phyloP scores from a whole-genome alignment of 2,797 vertebrate species.

The Periophthalmus magnuspinnatus region DNA sequence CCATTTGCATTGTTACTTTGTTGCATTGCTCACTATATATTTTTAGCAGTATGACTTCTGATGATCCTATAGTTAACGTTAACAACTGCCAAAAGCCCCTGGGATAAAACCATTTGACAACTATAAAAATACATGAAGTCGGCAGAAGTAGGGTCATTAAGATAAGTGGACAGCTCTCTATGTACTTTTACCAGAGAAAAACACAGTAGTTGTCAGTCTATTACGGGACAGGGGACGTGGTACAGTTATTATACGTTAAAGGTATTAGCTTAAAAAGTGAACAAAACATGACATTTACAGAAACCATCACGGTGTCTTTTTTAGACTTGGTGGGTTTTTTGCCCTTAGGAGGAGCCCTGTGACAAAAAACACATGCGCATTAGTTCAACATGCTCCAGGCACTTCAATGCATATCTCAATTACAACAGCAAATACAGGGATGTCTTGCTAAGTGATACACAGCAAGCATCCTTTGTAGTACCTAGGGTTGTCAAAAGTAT shows the following conservation, averaged over 20 bases:
- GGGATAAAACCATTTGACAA: conserved; percentile 29
- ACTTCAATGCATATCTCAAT: background rate
- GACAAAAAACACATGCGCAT: conserved; percentile 62
- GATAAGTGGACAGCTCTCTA: conserved; percentile 37
- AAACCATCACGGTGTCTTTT: conserved; percentile 65
- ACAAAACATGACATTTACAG: conserved; percentile 60
- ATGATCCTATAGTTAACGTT: background rate
- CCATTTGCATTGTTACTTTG: too few species aligned
- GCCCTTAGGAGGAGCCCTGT: conserved; percentile 66
- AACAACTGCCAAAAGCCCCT: conserved; percentile 5
- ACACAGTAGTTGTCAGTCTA: conserved; percentile 32
- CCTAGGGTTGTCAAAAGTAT: too few species aligned
- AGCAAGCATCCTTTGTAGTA: background rate
- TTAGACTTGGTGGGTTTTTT: conserved; percentile 68
- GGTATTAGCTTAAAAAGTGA: conserved; percentile 42
- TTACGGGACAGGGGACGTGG: conserved; percentile 4
- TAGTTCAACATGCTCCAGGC: conserved; percentile 43
- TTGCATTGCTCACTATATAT: background rate
- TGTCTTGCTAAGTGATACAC: background rate
- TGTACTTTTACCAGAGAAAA: conserved; percentile 35
- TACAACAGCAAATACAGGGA: background rate
- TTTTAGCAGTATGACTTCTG: background rate
- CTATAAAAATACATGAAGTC: conserved; percentile 22
- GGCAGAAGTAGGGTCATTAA: conserved; percentile 36
- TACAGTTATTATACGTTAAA: conserved; percentile 32